A percentile compares a stretch with the other conserved stretches of the same genome.
Evolutionary conservation across 2,888 invertebrate genomes (phyloP).

Genomic region (Morpho achilles): DNA sequence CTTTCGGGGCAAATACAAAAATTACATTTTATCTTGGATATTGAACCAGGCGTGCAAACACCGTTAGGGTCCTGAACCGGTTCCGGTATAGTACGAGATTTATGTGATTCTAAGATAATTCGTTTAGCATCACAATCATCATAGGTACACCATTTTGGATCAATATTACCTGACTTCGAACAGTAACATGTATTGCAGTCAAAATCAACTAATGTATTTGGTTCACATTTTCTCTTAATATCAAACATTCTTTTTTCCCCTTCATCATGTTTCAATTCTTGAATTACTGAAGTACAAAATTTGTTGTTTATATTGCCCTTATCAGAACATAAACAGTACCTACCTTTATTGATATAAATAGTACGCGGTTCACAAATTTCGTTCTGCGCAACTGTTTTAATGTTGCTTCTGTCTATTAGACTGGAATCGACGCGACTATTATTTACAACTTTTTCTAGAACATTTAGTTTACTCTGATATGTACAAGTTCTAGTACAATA

Average conservation of each 20-base stretch:
- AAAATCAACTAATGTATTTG: conserved; percentile 58
- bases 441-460: conserved; percentile 49
- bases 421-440: conserved; percentile 33
- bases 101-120: conserved; percentile 40
- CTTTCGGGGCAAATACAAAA: conserved; percentile 63
- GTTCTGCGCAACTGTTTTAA: conserved; percentile 34
- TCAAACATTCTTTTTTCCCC: conserved; percentile 33
- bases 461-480: conserved; percentile 44
- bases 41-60: conserved; percentile 53
- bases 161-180: conserved; percentile 53
- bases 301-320: conserved; percentile 43
- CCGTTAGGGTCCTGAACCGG: conserved; percentile 25
- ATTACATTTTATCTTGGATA: conserved; percentile 58
- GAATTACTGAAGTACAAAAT: conserved; percentile 43
- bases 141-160: conserved; percentile 66
- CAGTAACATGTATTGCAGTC: conserved; percentile 71
- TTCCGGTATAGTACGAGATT: conserved; percentile 14
- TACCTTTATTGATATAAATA: conserved; percentile 46
- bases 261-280: conserved; percentile 23
- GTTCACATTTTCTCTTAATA: conserved; percentile 47
- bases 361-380: conserved; percentile 47
- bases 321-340: conserved; percentile 57
- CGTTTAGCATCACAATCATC: conserved; percentile 60
- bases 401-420: conserved; percentile 38
- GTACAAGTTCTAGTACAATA: conserved; percentile 58